These are phyloP conservation scores for Oryzias celebensis DNA, from an alignment of 2,113 vertebrate species.

Conservation along the genomic window DNA sequence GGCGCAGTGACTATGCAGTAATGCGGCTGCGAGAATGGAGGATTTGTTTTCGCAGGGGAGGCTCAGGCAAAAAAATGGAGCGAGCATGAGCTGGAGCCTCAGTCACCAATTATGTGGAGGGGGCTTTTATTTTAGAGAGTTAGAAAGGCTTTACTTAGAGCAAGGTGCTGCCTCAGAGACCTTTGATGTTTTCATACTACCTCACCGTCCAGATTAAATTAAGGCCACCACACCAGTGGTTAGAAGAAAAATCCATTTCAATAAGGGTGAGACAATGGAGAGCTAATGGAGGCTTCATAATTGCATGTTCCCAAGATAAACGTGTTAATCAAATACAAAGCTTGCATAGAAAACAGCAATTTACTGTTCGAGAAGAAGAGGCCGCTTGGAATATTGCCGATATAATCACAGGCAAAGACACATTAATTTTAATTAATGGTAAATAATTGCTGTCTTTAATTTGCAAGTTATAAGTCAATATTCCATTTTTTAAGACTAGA, in stretches of 20 bases:
- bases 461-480: slow-evolving; percentile 43
- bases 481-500: not conserved
- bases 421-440: slow-evolving; percentile 61
- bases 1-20: slow-evolving; percentile 76
- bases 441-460: slow-evolving; percentile 33
- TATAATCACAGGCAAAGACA: slow-evolving; percentile 53
- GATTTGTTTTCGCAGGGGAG: slow-evolving; percentile 66
- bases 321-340: slow-evolving; percentile 72
- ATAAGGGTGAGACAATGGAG: slow-evolving; percentile 71
- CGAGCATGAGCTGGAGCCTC: slow-evolving; percentile 56
- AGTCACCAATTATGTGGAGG: slow-evolving; percentile 61
- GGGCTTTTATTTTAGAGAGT: slow-evolving; percentile 62
- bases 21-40: slow-evolving; percentile 65
- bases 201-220: slow-evolving; percentile 67
- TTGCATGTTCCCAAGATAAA: slow-evolving; percentile 76
- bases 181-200: slow-evolving; percentile 62
- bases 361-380: slow-evolving; percentile 48
- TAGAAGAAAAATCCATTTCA: slow-evolving; percentile 71
- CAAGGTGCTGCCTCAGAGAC: slow-evolving; percentile 54
- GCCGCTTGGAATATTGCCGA: slow-evolving; percentile 47
- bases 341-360: slow-evolving; percentile 67
- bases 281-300: slow-evolving; percentile 74
- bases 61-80: slow-evolving; percentile 29
- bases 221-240: slow-evolving; percentile 51
- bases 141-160: slow-evolving; percentile 49